Conservation (phyloP, 2,888 invertebrate species). For the Odontocolon sp. region DNA sequence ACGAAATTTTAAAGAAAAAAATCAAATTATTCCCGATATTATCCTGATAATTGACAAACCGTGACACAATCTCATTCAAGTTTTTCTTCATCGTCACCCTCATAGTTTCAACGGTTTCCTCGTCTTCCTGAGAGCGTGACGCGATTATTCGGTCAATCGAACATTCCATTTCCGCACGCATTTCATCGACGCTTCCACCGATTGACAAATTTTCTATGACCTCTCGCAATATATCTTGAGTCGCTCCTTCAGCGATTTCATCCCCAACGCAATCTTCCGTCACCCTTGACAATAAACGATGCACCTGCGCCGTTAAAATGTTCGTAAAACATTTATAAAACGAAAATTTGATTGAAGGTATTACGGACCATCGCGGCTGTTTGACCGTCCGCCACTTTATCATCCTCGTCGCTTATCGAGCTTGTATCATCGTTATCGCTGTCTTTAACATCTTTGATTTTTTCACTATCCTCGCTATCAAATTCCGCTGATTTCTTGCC, state of each 20-base stretch:
- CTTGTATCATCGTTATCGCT: background rate
- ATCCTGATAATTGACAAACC: constrained; percentile 31
- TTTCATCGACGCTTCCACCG: constrained; percentile 45
- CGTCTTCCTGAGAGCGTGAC: constrained; percentile 48
- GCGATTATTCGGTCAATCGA: constrained; percentile 58
- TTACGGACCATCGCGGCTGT: constrained; percentile 56
- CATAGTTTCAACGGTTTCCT: constrained; percentile 48
- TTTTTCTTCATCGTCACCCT: constrained; percentile 55
- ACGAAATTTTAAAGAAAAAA: background rate
- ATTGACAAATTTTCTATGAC: constrained; percentile 57
- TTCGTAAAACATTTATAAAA: too few species aligned
- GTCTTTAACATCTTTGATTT: background rate
- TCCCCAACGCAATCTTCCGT: constrained; percentile 47
- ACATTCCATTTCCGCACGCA: constrained; percentile 58
- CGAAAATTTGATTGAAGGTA: too few species aligned
- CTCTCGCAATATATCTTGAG: constrained; percentile 53
- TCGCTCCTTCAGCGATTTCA: constrained; percentile 35
- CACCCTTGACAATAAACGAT: constrained; percentile 54
- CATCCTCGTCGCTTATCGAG: background rate
- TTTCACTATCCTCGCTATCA: constrained; percentile 34
- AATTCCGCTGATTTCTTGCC: background rate
- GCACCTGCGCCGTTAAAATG: constrained; percentile 50
- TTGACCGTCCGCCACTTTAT: constrained; percentile 55
- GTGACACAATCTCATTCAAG: constrained; percentile 59
- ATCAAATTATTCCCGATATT: background rate